Percentiles rank a stretch among this genome's conserved stretches.
phyloP scores from a whole-genome alignment of 2,113 vertebrate species.

The Colossoma macropomum region DNA sequence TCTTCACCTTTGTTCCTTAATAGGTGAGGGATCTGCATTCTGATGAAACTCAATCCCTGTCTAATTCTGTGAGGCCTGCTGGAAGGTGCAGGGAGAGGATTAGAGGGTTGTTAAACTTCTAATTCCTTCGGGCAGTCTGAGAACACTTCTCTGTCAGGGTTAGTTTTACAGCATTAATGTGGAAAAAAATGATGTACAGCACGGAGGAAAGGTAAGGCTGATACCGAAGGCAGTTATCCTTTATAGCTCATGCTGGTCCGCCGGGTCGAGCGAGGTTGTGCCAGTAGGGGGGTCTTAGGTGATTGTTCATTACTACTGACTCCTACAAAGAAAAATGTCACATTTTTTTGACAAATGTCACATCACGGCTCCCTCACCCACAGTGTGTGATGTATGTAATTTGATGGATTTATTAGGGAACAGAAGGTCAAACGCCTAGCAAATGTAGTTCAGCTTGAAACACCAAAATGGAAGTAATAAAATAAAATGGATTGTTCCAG shows the following conservation, averaged over 20 bases:
- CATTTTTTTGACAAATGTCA: not conserved
- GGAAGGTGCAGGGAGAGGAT: not conserved
- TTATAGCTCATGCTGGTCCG: not conserved
- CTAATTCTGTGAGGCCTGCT: not conserved
- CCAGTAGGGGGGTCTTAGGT: not conserved
- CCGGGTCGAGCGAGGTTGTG: not conserved
- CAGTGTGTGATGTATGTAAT: not conserved
- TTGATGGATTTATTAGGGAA: not conserved
- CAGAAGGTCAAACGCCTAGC: not conserved
- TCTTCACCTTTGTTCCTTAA: not conserved
- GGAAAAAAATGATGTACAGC: not conserved
- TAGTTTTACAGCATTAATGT: conserved; percentile 7
- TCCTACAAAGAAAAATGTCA: not conserved
- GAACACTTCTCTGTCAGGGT: not conserved
- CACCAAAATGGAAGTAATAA: not conserved
- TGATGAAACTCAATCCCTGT: not conserved
- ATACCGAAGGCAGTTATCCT: not conserved
- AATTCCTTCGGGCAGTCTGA: conserved; percentile 3
- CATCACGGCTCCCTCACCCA: not conserved
- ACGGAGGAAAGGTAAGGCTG: not conserved
- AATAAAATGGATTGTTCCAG: not conserved
- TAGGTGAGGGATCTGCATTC: not conserved
- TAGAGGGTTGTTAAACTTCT: not conserved
- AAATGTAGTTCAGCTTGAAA: not conserved
- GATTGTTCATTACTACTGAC: not conserved